Percentiles rank a stretch among this genome's conserved stretches.
Conservation (phyloP, 1,140 invertebrate species). For the Galendromus occidentalis region DNA sequence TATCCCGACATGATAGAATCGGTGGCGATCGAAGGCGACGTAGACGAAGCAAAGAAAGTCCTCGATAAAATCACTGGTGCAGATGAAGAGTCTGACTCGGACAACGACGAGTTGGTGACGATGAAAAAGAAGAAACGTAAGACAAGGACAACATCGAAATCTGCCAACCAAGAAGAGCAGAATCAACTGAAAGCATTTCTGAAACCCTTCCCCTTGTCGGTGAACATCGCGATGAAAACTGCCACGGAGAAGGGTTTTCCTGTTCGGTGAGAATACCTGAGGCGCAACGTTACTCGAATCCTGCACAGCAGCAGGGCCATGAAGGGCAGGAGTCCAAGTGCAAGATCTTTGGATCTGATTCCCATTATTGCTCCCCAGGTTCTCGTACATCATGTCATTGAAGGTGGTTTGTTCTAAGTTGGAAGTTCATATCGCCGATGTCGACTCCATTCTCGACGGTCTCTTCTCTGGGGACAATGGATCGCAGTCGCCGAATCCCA, state of each 20-base stretch:
- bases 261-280: not conserved
- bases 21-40: not conserved
- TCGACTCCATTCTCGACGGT: not conserved
- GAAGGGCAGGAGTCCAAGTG: no score
- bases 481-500: not conserved
- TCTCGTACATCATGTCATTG: not conserved
- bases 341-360: not conserved
- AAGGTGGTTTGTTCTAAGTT: not conserved
- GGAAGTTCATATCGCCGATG: not conserved
- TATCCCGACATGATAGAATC: not conserved
- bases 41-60: constrained; percentile 6
- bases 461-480: not conserved
- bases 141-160: not conserved
- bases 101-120: not conserved
- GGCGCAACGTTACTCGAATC: no score
- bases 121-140: constrained; percentile 7
- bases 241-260: not conserved
- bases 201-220: not conserved
- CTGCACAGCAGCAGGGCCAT: no score
- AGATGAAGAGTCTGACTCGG: not conserved
- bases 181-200: constrained; percentile 5
- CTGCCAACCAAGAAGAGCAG: not conserved
- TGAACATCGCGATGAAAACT: not conserved
- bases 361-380: not conserved
- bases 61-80: not conserved